phyloP scores from a whole-genome alignment of 92 coral and sea anemone genomes.

The Heliopora coerulea region DNA sequence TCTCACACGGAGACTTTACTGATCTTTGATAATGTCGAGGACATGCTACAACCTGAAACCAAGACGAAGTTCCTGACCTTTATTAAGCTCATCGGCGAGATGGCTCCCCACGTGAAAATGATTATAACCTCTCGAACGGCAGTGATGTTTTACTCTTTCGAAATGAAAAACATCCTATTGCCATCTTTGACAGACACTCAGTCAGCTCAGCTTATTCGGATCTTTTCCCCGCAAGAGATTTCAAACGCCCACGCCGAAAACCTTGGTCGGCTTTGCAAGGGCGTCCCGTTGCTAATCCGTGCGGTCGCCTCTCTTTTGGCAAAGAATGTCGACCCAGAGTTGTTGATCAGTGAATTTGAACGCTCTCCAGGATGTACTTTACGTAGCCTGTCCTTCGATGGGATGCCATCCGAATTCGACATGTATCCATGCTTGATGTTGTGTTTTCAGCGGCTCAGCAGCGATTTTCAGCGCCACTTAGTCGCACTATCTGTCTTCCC shows the following conservation, averaged over 20 bases:
- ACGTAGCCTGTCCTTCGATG: slow-evolving; percentile 64
- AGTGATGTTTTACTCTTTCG: slow-evolving; percentile 57
- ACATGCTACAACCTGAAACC: slow-evolving; percentile 63
- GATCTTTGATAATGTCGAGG: slow-evolving; percentile 92
- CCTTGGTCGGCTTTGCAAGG: slow-evolving; percentile 80
- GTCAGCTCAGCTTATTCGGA: slow-evolving; percentile 39
- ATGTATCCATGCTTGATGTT: slow-evolving; percentile 81
- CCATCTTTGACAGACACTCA: slow-evolving; percentile 61
- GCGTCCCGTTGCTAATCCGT: slow-evolving; percentile 85
- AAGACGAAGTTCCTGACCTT: slow-evolving; percentile 72
- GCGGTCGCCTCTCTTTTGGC: slow-evolving; percentile 88
- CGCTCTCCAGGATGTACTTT: slow-evolving; percentile 82
- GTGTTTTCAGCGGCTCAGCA: slow-evolving; percentile 72
- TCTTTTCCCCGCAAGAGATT: slow-evolving; percentile 58
- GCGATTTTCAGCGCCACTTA: slow-evolving; percentile 67
- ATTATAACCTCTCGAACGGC: slow-evolving; percentile 75
- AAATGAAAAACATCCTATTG: slow-evolving; percentile 47
- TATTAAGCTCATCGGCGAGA: slow-evolving; percentile 71
- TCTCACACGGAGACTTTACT: slow-evolving; percentile 63
- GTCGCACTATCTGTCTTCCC: slow-evolving; percentile 85
- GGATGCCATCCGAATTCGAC: slow-evolving; percentile 81
- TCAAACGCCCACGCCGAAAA: slow-evolving; percentile 64
- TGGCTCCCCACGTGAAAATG: slow-evolving; percentile 65
- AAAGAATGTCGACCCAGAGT: slow-evolving; percentile 75
- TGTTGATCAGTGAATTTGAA: slow-evolving; percentile 75